Conservation (phyloP, 1,140 invertebrate species). For the Stratiolaelaps scimitus region DNA sequence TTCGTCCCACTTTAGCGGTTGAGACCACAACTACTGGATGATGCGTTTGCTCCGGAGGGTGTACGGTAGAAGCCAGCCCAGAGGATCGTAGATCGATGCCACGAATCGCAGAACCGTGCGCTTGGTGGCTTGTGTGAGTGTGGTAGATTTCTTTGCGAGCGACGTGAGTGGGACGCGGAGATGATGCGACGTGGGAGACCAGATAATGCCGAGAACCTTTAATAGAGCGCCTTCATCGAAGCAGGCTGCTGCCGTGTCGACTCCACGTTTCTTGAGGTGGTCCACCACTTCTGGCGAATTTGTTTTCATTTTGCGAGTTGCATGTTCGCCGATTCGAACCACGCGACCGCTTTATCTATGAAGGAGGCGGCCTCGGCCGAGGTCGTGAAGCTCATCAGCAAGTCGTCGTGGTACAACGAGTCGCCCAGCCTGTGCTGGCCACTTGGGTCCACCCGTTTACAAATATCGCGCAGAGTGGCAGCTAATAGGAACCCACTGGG, state of each 20-base stretch:
- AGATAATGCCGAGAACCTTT: neutral
- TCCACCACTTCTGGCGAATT: neutral
- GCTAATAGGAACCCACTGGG: slow-evolving; percentile 6
- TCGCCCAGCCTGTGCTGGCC: neutral
- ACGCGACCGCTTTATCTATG: neutral
- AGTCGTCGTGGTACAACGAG: neutral
- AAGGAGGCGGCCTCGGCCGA: neutral
- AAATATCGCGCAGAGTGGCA: neutral
- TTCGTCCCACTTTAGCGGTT: neutral
- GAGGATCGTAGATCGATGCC: slow-evolving; percentile 2
- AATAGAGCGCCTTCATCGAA: neutral
- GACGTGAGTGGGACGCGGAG: neutral
- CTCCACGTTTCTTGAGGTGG: neutral
- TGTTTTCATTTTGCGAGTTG: neutral
- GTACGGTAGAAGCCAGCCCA: neutral
- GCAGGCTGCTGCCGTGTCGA: neutral
- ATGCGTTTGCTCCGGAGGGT: neutral
- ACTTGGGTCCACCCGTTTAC: neutral
- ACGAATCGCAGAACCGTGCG: no score
- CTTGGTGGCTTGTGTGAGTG: neutral
- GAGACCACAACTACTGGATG: neutral
- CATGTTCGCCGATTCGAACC: neutral
- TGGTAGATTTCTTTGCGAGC: neutral
- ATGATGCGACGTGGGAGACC: neutral
- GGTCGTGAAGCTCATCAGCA: neutral